Base-by-base conservation (phyloP, 2,113 vertebrate species). In the Cynoglossus semilaevis region DNA sequence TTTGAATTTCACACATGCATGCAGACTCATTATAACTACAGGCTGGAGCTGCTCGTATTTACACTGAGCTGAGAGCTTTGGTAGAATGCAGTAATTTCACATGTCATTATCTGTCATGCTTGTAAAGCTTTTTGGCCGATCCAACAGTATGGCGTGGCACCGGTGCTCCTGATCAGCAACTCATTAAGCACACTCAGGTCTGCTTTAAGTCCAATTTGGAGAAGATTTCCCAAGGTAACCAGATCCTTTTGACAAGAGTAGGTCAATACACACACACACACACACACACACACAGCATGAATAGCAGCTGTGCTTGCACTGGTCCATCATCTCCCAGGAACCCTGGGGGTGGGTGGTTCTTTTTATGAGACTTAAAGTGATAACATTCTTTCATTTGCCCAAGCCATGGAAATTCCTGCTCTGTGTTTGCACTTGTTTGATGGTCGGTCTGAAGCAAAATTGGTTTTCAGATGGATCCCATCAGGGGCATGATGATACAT, bases 161-260 rank as follows among this genome's bases (percentile, higher is more conserved):
- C 52, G 55, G 52, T 41, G 51, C 54, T 63, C 58, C 50, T 52
- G 54, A 84, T 76, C 67, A 74, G 44, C 76, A 69, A 53, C 74
- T 86, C 75, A 85, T 86, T 87, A 86, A 76, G 67, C 63, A 61
- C 60, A 44, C 65, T 79, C 74, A 78, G 81, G 75, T 82, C 74
- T 76, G 58, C 70, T 83, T 79, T 74, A 76, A 76, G 72, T 80
- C 63, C 87, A 84, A 82, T 86, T 81, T 83, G 22, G 18, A 59
- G 43, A 34, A 81, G 75, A 86, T 87, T 88, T 86, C 85, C 85
- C 84, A 75, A 69, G 82, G 63, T 9, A 8, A 15, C 7, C 9
- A 0, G 48, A 72, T 58, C 59, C 62, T 51, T 9, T 52, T 63
- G 54, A 79, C 36, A 58, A 29, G 46, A 40, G 1, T 15, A 51